Evolutionary conservation across 2,113 vertebrate species (phyloP).

Genomic region (Jaculus jaculus): DNA sequence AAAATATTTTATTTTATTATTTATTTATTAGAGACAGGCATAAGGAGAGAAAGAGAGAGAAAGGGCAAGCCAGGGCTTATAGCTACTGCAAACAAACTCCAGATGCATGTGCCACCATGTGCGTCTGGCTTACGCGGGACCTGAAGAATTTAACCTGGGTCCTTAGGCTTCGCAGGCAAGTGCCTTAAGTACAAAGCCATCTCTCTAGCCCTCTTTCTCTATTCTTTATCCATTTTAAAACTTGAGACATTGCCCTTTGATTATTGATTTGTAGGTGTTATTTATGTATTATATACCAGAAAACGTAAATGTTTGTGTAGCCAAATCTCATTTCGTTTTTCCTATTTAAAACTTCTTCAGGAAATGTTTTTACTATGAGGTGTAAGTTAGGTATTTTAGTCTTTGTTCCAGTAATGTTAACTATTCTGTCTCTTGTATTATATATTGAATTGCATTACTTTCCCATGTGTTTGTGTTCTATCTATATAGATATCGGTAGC

Average conservation of each 20-base stretch:
- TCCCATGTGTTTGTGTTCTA: background rate
- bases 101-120: no score
- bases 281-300: background rate
- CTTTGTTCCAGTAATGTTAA: background rate
- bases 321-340: conserved; percentile 29
- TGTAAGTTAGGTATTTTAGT: background rate
- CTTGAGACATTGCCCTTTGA: background rate
- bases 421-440: background rate
- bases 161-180: no score
- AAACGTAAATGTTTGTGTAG: background rate
- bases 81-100: no score
- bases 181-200: no score
- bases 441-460: background rate
- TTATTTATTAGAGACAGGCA: no score
- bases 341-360: conserved; percentile 30
- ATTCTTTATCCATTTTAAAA: background rate
- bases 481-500: no score
- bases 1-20: no score
- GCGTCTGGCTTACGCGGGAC: no score
- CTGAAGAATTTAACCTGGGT: no score
- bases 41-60: no score
- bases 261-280: conserved; percentile 9
- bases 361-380: conserved; percentile 17
- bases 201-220: no score
- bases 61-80: no score